A percentile compares a stretch with the other conserved stretches of the same genome.
phyloP scores from a whole-genome alignment of 2,113 vertebrate genomes.

The Platysteira castanea region DNA sequence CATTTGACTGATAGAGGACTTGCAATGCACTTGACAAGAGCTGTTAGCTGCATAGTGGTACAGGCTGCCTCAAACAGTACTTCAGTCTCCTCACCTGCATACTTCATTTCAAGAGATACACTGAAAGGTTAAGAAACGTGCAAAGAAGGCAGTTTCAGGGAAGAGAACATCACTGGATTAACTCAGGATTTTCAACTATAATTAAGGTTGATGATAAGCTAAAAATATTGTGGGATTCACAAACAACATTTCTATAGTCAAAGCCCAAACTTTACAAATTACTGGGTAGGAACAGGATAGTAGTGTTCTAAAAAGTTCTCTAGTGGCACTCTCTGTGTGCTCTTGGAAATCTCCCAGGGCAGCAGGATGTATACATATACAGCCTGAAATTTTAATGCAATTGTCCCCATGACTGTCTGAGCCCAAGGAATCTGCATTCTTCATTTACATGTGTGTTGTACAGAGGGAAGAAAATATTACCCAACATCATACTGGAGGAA shows the following conservation, averaged over 20 bases:
- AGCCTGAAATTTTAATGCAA: neutral
- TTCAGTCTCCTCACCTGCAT: neutral
- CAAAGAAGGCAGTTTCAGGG: neutral
- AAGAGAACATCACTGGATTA: neutral
- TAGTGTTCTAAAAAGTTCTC: neutral
- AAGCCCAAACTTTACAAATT: neutral
- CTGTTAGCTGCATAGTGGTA: neutral
- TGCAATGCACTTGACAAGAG: neutral
- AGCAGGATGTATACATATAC: accelerated
- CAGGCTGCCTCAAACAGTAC: neutral
- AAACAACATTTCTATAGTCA: neutral
- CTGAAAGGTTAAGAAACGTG: neutral
- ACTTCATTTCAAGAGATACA: neutral
- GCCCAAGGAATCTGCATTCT: neutral
- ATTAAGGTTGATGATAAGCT: neutral
- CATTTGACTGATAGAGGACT: neutral
- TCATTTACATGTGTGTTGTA: neutral
- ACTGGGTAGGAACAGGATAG: neutral
- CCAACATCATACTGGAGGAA: neutral
- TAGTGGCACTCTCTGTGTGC: neutral
- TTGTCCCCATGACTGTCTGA: neutral
- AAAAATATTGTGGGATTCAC: neutral
- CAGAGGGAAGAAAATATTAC: neutral
- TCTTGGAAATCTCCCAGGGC: neutral
- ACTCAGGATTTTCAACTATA: neutral